phyloP scores from a whole-genome alignment of 2,888 invertebrate genomes.

The Dimorphilus gyrociliatus region DNA sequence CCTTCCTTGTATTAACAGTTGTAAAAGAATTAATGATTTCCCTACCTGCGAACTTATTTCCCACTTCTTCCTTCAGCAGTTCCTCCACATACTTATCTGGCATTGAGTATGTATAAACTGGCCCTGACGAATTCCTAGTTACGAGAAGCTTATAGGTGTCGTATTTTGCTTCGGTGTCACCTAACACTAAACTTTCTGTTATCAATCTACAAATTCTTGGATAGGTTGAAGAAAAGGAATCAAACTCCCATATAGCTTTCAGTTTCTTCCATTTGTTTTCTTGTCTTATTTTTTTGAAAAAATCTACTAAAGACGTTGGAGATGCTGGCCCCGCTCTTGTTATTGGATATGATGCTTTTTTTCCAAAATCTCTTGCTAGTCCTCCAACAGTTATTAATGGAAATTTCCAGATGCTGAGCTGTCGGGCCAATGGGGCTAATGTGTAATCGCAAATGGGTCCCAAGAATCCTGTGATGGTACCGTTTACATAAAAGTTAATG shows the following conservation, averaged over 20 bases:
- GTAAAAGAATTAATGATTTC: constrained; percentile 1
- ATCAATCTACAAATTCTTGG: too few species aligned
- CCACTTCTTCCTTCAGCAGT: constrained; percentile 17
- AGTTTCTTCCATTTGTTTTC: constrained; percentile 3
- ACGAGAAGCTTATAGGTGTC: too few species aligned
- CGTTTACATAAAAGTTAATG: constrained; percentile 16
- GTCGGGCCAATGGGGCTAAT: constrained; percentile 66
- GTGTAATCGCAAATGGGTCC: constrained; percentile 44
- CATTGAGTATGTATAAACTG: too few species aligned
- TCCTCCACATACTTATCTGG: constrained; percentile 9
- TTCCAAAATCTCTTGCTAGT: too few species aligned
- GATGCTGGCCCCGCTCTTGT: constrained; percentile 6
- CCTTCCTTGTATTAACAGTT: too few species aligned
- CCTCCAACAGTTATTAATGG: constrained; percentile 6
- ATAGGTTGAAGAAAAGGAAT: too few species aligned
- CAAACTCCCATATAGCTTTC: too few species aligned
- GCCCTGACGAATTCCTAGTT: too few species aligned
- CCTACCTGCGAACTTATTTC: constrained; percentile 20
- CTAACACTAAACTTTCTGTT: too few species aligned
- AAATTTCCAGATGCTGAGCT: constrained; percentile 27
- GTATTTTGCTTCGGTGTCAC: too few species aligned
- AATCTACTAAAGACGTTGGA: too few species aligned
- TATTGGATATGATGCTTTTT: too few species aligned
- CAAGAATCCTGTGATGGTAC: constrained; percentile 17
- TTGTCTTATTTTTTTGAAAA: constrained; percentile 1